phyloP scores from a whole-genome alignment of 2,113 vertebrate genomes.

The Trichomycterus rosablanca region DNA sequence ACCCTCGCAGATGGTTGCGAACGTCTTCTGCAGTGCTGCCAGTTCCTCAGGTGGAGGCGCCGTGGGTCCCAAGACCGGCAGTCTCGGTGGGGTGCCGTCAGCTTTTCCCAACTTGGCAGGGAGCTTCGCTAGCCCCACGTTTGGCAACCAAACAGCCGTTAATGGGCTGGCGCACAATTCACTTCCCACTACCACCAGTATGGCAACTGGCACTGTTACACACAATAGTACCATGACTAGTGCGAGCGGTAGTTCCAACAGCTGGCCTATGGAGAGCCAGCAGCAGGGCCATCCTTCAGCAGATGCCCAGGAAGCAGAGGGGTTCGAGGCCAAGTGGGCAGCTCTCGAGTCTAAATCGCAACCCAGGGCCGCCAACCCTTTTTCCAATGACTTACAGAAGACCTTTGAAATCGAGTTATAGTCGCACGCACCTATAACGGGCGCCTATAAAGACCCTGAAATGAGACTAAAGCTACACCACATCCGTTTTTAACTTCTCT shows the following conservation, averaged over 20 bases:
- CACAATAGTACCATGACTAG: slow-evolving; percentile 60
- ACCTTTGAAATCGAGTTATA: slow-evolving; percentile 90
- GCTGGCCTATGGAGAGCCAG: slow-evolving; percentile 76
- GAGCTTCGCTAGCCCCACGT: slow-evolving; percentile 54
- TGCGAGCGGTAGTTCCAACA: slow-evolving; percentile 44
- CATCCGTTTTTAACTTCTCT: slow-evolving; percentile 40
- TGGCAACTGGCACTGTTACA: slow-evolving; percentile 51
- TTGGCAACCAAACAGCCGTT: slow-evolving; percentile 50
- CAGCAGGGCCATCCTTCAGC: slow-evolving; percentile 53
- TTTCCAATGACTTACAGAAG: slow-evolving; percentile 84
- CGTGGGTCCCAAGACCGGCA: slow-evolving; percentile 62
- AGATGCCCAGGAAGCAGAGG: slow-evolving; percentile 71
- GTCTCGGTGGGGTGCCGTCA: slow-evolving; percentile 50
- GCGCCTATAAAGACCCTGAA: slow-evolving; percentile 7
- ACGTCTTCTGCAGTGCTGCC: slow-evolving; percentile 82
- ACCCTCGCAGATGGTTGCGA: slow-evolving; percentile 90
- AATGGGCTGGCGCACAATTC: slow-evolving; percentile 57
- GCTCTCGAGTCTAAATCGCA: slow-evolving; percentile 77
- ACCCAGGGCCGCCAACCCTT: slow-evolving; percentile 74
- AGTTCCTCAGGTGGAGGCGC: slow-evolving; percentile 50
- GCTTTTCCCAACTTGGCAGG: slow-evolving; percentile 47
- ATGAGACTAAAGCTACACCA: slow-evolving; percentile 29
- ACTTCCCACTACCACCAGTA: slow-evolving; percentile 35
- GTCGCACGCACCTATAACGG: slow-evolving; percentile 44
- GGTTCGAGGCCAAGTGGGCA: slow-evolving; percentile 88